Conservation (phyloP, 2,113 vertebrate genomes). For the Crypturellus undulatus region DNA sequence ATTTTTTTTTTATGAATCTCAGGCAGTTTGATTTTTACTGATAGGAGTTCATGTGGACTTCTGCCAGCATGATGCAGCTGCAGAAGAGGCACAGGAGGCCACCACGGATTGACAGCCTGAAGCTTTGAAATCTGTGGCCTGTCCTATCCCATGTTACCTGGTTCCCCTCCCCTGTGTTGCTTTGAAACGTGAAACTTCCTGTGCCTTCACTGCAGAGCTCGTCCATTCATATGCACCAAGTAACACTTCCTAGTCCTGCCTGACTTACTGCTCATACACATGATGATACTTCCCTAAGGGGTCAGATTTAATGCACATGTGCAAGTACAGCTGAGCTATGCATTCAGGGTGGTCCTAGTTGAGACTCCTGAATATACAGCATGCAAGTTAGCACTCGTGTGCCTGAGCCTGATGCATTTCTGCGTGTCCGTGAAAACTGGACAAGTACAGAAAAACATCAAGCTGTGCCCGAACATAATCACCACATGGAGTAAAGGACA, state of each 20-base stretch:
- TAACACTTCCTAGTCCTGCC: background rate
- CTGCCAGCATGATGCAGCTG: background rate
- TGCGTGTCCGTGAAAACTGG: background rate
- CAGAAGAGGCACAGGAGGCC: background rate
- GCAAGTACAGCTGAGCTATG: background rate
- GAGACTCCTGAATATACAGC: background rate
- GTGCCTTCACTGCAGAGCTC: background rate
- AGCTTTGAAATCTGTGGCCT: background rate
- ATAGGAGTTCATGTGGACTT: background rate
- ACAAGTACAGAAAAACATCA: background rate
- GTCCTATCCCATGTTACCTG: background rate
- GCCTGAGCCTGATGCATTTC: background rate
- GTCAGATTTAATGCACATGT: background rate
- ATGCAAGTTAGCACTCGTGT: background rate
- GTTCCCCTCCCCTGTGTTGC: background rate
- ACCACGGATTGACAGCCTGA: constrained; percentile 1
- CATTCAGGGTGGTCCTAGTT: background rate
- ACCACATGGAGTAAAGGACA: fast-evolving
- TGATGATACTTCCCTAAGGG: background rate
- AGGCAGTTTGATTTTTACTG: background rate
- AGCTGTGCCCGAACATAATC: background rate
- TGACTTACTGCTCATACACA: fast-evolving
- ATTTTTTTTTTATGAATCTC: background rate
- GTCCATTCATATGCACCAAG: fast-evolving
- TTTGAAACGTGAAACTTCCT: background rate